Base-by-base conservation (phyloP, 2,113 vertebrate genomes). In the Lanius ludovicianus region DNA sequence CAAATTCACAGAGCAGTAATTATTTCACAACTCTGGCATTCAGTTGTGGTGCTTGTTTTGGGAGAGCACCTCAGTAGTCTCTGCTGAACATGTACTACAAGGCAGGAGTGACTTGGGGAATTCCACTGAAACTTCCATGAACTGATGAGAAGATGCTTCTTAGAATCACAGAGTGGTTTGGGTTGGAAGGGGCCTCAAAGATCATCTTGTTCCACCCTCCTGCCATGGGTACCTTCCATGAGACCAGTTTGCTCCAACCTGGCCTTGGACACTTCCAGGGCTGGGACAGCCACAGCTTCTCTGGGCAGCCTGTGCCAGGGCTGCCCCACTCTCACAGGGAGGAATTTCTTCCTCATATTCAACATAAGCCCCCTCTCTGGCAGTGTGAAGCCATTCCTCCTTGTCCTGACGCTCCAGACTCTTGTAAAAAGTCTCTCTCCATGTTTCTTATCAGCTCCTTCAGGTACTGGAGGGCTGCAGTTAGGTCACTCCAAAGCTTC, bases 1-100 rank as follows among this genome's bases (percentile, higher is more conserved):
- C 60, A 68, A 81, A 95, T 78, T 57, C 90, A 87, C 84, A 79
- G 68, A 84, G 93, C 84, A 78, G 81, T 92, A 92, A 97, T 97
- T 96, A 95, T 95, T 96, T 97, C 96, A 95, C 89, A 95, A 87
- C 91, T 64, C 70, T 65, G 77, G 79, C 83, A 81, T 86, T 71
- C 49, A 44, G 28, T 49, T 67, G 79, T 87, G 80, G 24, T 75
- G 85, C 86, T 87, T 78, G 83, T 89, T 96, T 92, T 53, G 80
- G 95, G 93, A 96, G 88, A 90, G 56, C 24, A 91, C 91, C 57
- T 91, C 74, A 7, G 56, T 4, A 79, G 41, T 25, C 75, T 83
- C 63, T 75, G 60, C 73, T 88, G 47, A 70, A 8, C 10, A 0
- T 49, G 56, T 20, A 6, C n/a, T 80, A 20, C 57, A 39, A 27